These are phyloP conservation scores for Cromileptes altivelis DNA, from an alignment of 2,113 vertebrate genomes.

Conservation along the genomic window DNA sequence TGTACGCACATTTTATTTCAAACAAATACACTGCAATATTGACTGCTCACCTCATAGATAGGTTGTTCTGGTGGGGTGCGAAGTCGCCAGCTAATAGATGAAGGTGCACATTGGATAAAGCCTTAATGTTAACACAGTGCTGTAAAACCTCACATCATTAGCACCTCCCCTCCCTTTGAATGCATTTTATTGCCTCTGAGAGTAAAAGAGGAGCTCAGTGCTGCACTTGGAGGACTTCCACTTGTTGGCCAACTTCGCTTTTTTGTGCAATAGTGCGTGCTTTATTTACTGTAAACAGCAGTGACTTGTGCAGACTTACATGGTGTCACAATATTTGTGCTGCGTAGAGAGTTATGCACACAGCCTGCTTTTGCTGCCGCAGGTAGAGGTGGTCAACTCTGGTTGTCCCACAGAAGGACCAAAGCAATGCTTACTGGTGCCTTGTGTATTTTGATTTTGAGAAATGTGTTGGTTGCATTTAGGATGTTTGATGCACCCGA, in stretches of 20 bases:
- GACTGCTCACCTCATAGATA: not conserved
- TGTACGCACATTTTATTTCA: not conserved
- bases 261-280: slow-evolving; percentile 38
- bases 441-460: slow-evolving; percentile 30
- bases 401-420: slow-evolving; percentile 40
- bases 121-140: slow-evolving; percentile 32
- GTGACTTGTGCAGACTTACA: not conserved
- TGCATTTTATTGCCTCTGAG: not conserved
- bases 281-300: not conserved
- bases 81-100: not conserved
- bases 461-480: slow-evolving; percentile 9
- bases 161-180: not conserved
- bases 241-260: slow-evolving; percentile 4
- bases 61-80: not conserved
- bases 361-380: slow-evolving; percentile 14
- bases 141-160: not conserved
- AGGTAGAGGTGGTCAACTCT: slow-evolving; percentile 8
- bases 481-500: not conserved
- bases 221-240: slow-evolving; percentile 43
- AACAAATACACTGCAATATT: not conserved
- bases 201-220: not conserved
- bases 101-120: not conserved
- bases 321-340: not conserved
- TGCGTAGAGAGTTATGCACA: not conserved
- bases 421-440: slow-evolving; percentile 51